Evolutionary conservation across 1,140 invertebrate genomes (phyloP), one percentile per base, ranked within the genome.

Genomic region (Penaeus chinensis): DNA sequence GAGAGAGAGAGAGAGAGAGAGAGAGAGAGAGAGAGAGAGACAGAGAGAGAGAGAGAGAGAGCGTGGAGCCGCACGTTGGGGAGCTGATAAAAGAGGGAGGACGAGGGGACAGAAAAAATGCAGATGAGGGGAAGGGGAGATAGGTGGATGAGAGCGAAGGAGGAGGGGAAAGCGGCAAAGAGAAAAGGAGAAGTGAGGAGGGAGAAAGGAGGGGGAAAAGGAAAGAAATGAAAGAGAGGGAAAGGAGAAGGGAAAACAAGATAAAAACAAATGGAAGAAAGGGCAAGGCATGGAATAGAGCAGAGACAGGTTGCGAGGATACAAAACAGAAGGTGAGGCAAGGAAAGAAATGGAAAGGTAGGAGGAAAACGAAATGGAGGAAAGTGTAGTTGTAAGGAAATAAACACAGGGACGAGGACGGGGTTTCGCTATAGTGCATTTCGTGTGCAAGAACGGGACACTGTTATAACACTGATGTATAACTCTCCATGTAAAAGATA

Each of bases 21-120:
- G 78, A 24, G 11, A 54, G 32, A 19, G 19, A 80, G 78, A 80
- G 78, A 80, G 78, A 61, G 78, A 61, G 78, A 80, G 78, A 80
- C 54, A 80, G 78, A 61, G 60, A 61, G 78, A 80, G 78, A 80
- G 42, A 80, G 60, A 61, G 60, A 61, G 60, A 37, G 19, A 37
- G 37, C 20, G 20, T 22, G 65, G 65, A 66, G 65, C 65, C 65
- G 65, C 37, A 42, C 37, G 65, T 22, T 22, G 65, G 24, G 65
- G 65, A 66, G 65, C 65, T 66, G 65, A 66, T 7, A 24, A 77
- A 32, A 37, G 76, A 24, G 76, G 37, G 76, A 37, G 37, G 7
- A 18, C 20, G 76, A 37, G 76, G 76, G 76, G 19, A 54, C 13
- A 47, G 24, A 24, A 24, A 47, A 60, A 24, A 80, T 27, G 19